phyloP scores from a whole-genome alignment of 2,113 vertebrate genomes.

The Rousettus leschenaultii region DNA sequence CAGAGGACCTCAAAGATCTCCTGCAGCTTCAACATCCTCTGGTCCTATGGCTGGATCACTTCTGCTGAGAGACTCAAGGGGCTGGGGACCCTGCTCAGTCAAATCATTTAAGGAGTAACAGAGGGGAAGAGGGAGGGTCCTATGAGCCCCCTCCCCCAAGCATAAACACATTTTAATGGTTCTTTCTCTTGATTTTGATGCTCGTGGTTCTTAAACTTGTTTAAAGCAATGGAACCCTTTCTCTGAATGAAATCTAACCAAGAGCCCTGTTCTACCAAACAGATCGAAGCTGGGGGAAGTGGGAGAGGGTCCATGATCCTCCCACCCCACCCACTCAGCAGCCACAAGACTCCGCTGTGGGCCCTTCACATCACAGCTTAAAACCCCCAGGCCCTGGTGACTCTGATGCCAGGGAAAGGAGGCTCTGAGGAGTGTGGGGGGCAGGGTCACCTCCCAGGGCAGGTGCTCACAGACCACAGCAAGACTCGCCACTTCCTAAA shows the following conservation, averaged over 20 bases:
- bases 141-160: neutral
- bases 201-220: neutral
- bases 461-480: neutral
- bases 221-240: neutral
- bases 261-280: neutral
- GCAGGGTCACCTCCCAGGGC: neutral
- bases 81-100: neutral
- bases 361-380: neutral
- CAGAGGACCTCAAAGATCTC: neutral
- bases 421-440: no score
- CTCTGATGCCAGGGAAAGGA: neutral
- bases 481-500: neutral
- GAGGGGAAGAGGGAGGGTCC: neutral
- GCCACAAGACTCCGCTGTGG: no score
- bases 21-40: no score
- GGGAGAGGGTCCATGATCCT: neutral
- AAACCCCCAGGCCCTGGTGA: neutral
- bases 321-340: neutral
- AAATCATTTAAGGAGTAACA: neutral
- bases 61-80: neutral
- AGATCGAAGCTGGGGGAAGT: neutral
- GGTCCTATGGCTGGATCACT: neutral
- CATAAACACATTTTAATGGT: neutral
- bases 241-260: neutral
- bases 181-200: neutral